phyloP scores from a whole-genome alignment of 2,113 vertebrate species.

The Bambusicola thoracicus region DNA sequence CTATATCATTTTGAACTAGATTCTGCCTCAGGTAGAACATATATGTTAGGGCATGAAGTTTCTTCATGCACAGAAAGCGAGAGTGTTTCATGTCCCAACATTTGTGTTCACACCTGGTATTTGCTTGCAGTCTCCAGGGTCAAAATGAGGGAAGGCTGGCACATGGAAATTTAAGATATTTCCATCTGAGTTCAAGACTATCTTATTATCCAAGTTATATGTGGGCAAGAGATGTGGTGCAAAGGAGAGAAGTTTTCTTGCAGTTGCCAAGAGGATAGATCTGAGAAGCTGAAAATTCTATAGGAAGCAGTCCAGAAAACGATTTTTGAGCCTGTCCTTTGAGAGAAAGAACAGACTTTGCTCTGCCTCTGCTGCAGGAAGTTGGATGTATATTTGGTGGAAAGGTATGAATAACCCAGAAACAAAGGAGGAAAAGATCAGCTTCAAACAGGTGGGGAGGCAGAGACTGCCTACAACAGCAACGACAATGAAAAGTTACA shows the following conservation, averaged over 20 bases:
- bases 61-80: neutral
- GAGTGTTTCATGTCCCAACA: neutral
- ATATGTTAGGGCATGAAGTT: neutral
- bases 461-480: rapidly evolving
- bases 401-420: neutral
- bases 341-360: rapidly evolving
- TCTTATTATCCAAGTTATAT: neutral
- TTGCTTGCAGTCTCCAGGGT: neutral
- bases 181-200: neutral
- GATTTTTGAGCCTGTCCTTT: neutral
- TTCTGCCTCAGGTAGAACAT: neutral
- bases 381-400: neutral
- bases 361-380: neutral
- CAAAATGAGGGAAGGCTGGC: neutral
- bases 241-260: neutral
- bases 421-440: neutral
- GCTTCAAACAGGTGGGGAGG: neutral
- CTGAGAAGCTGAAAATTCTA: neutral
- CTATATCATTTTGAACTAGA: neutral
- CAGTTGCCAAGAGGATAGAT: neutral
- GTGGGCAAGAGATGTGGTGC: neutral
- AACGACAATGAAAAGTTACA: neutral
- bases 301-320: neutral
- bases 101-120: neutral
- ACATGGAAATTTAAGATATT: neutral